These are phyloP conservation scores for Trypoxylus dichotomus DNA, from an alignment of 1,140 invertebrate genomes.

Conservation along the genomic window DNA sequence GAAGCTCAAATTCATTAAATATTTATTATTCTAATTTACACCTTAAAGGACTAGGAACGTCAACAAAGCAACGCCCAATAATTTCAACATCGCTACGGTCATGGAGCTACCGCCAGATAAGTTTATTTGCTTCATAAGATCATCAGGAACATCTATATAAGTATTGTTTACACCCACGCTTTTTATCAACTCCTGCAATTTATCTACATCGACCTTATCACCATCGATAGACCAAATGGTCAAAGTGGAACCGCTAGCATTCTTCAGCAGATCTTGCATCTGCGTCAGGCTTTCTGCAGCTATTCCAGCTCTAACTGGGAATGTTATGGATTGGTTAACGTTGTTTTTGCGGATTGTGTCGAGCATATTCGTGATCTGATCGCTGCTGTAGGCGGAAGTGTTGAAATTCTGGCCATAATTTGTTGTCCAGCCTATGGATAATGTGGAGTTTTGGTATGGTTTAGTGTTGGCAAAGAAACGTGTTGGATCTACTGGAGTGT, in stretches of 20 bases:
- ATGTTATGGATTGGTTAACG: slow-evolving; percentile 68
- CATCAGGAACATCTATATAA: slow-evolving; percentile 70
- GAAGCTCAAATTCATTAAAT: too few species aligned
- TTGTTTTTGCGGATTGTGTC: slow-evolving; percentile 60
- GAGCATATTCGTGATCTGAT: slow-evolving; percentile 76
- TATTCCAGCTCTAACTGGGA: slow-evolving; percentile 76
- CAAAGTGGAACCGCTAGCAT: slow-evolving; percentile 61
- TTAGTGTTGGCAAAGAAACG: slow-evolving; percentile 63
- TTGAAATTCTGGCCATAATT: slow-evolving; percentile 57
- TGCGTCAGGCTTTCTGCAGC: slow-evolving; percentile 64
- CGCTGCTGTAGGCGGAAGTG: slow-evolving; percentile 64
- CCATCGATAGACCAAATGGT: slow-evolving; percentile 71
- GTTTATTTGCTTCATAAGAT: slow-evolving; percentile 58
- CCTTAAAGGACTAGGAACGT: not conserved
- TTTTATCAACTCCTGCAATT: slow-evolving; percentile 63
- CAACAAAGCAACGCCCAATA: not conserved
- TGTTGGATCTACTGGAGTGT: slow-evolving; percentile 65
- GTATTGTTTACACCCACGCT: slow-evolving; percentile 64
- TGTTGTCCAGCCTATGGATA: slow-evolving; percentile 90
- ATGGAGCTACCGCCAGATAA: slow-evolving; percentile 40
- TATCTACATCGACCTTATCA: slow-evolving; percentile 63
- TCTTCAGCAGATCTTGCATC: slow-evolving; percentile 58
- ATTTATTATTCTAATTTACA: not conserved
- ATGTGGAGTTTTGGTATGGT: slow-evolving; percentile 65
- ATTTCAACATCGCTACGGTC: not conserved